These are phyloP conservation scores for Littorina saxatilis DNA, from an alignment of 1,140 invertebrate genomes.

Conservation along the genomic window DNA sequence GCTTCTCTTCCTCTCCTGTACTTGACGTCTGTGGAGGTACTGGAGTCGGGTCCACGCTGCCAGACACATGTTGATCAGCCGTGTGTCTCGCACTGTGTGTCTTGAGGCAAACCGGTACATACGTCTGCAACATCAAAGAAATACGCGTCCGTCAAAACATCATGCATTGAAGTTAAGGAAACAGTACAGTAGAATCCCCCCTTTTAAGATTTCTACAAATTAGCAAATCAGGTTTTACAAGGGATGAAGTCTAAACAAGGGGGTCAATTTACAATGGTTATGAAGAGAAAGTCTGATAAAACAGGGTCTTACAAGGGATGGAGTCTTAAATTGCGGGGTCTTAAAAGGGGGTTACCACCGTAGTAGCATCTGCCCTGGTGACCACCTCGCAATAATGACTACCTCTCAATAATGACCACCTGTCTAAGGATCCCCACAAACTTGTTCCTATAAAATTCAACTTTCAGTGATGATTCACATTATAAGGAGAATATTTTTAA, in stretches of 20 bases:
- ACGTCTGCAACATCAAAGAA: slow-evolving; percentile 53
- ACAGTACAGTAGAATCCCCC: background rate
- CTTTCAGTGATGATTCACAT: no score
- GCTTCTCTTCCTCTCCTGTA: slow-evolving; percentile 12
- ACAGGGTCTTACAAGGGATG: no score
- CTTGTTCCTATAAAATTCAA: no score
- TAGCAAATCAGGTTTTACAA: background rate
- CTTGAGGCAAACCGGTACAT: slow-evolving; percentile 61
- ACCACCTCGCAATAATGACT: no score
- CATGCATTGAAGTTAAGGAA: slow-evolving; percentile 12
- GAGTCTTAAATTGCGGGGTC: no score
- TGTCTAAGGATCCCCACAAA: no score
- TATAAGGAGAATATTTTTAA: no score
- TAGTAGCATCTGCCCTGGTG: no score
- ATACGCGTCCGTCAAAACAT: background rate
- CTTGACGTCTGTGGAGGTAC: slow-evolving; percentile 76
- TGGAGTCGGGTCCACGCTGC: slow-evolving; percentile 89
- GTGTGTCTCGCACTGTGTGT: slow-evolving; percentile 49
- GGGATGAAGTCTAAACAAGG: background rate
- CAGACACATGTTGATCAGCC: slow-evolving; percentile 82
- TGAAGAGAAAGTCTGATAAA: background rate
- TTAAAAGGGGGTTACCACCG: no score
- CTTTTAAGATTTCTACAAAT: no score
- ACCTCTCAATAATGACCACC: no score
- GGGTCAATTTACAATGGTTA: background rate